Base-by-base conservation (phyloP, 2,888 invertebrate species). In the Plemyria rubiginata region DNA sequence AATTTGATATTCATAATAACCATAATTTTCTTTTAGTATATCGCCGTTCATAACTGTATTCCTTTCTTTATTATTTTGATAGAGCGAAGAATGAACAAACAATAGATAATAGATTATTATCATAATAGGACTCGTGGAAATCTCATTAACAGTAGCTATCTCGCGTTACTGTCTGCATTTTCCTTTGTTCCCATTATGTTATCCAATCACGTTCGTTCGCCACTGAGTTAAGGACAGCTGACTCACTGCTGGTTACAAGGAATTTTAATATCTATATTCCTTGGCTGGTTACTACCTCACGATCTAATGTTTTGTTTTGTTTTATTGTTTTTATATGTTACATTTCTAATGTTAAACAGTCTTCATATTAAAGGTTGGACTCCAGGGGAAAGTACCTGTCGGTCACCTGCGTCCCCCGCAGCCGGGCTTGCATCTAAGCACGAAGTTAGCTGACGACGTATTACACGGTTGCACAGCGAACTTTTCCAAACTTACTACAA, bases 111-210 rank as follows among this genome's bases (percentile, higher is more conserved):
- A 79, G 77, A 80, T 81, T 82, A 85, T 79, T 81, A 80, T 80
- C 78, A 77, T 80, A 79, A 76, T 79, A 80, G 81, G 80, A 78
- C 80, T 80, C 78, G 77, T 83, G 81, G 78, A 84, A 84, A 82
- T 80, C 85, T 85, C 86, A 86, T 86, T 82, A 83, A 76, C 76
- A 74, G 70, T 77, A 79, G 80, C 81, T 81, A 82, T 81, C 74
- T 76, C 75, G 66, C 71, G 77, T 78, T 76, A 76, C 76, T 75
- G 74, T 74, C 73, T 70, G 63, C 71, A 63, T 71, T 69, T 70
- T 70, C 71, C 68, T 73, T 72, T 74, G 71, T 74, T 70, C 70
- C 46, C 49, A 66, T 74, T 70, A 69, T 70, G 68, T 68, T 70
- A 68, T 67, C 67, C 63, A 63, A 70, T 66, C 70, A 72, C 70